Base-by-base conservation (phyloP, 1,140 invertebrate species). In the Dreissena polymorpha region DNA sequence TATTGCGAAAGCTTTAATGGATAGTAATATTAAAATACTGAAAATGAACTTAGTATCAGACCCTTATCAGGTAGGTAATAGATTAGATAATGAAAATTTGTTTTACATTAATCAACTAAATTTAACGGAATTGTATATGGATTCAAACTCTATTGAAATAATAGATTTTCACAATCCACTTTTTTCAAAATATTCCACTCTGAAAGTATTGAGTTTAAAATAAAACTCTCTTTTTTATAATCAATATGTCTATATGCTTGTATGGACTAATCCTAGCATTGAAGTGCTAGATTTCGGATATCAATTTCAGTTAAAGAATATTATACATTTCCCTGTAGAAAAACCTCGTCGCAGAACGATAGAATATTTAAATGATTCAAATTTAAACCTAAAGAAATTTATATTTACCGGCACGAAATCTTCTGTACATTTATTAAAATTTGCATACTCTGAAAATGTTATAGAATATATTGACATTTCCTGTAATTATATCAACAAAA, bases 401-500 rank as follows among this genome's bases (percentile, higher is more conserved):
- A 71, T 72, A 57, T 72, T 29, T 39, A 71, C 27, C 57, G 78
- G 68, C 21, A 80, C 68, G 51, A 13, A 60, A 57, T 72, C 78
- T 10, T 27, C 49, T 57, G 10, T 72, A 16, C 21, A 29, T 55
- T 25, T 39, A 25, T 14, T 80, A 18, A 18, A 71, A 27, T 80
- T 80, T 7, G 39, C 13, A 16, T 72, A 57, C 16, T 5, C 8
- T 39, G n/a, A 50, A 50, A 80, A 80, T 51, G 65, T 63, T 51
- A 64, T 80, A 63, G 29, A 57, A 51, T 64, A 39, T n/a, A 63
- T 71, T 7, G 78, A 80, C 72, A 25, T 80, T 21, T 80, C 78
- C n/a, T 23, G 78, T 50, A 71, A 80, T 72, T 72, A 50, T 25
- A 57, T 80, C n/a, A 68, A 68, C 13, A 51, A 25, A 1, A 14